These are phyloP conservation scores for Arge pagana DNA, from an alignment of 2,888 invertebrate genomes.

Conservation along the genomic window DNA sequence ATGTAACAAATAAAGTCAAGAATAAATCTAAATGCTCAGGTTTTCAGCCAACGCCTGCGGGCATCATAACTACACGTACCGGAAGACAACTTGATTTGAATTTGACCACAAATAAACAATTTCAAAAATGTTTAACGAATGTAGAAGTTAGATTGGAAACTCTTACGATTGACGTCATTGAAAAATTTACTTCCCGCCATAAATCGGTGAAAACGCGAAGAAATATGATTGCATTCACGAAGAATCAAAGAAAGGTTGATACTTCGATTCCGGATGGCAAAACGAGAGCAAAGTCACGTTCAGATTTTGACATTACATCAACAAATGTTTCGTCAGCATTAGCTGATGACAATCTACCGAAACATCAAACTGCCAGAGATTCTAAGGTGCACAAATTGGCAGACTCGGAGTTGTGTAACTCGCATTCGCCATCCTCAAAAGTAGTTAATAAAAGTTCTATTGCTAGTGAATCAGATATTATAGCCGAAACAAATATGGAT, in stretches of 20 bases:
- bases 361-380: too few relatives aligned
- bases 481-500: too few relatives aligned
- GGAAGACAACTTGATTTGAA: constrained; percentile 10
- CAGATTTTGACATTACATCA: neutral
- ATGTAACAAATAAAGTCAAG: constrained; percentile 2
- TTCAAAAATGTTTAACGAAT: neutral
- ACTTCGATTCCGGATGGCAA: neutral
- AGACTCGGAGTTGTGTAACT: too few relatives aligned
- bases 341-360: neutral
- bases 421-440: too few relatives aligned
- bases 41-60: constrained; percentile 3
- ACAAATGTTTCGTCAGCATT: neutral
- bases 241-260: neutral
- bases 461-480: too few relatives aligned
- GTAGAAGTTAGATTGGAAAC: neutral
- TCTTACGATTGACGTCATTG: neutral
- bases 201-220: neutral
- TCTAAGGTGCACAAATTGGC: too few relatives aligned
- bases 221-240: neutral
- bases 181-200: too few relatives aligned
- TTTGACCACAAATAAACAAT: neutral
- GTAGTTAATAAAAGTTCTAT: too few relatives aligned
- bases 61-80: constrained; percentile 14
- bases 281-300: neutral
- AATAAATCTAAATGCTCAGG: neutral